Evolutionary conservation across 2,113 vertebrate species (phyloP).

Genomic region (Microcebus lehilahytsara): DNA sequence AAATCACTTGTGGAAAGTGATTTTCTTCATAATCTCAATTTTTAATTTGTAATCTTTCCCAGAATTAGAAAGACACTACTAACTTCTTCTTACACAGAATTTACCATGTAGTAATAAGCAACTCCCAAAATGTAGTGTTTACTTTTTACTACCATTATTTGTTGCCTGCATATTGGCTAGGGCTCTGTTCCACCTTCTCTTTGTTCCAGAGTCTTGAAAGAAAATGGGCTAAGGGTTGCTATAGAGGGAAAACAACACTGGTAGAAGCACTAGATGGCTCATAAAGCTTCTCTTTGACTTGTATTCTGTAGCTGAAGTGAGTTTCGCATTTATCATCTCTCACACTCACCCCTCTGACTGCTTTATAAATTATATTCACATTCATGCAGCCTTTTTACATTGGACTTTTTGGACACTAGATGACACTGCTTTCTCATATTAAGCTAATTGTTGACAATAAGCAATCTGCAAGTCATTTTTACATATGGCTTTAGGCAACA

Average conservation of each 20-base stretch:
- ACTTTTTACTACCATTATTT: not conserved
- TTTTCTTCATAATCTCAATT: conserved; percentile 4
- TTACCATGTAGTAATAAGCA: not conserved
- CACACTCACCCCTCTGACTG: not conserved
- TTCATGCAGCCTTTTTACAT: not conserved
- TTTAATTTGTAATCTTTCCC: not conserved
- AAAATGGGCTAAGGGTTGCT: not conserved
- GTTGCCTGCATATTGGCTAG: not conserved
- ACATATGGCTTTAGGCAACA: not conserved
- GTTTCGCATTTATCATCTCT: not conserved
- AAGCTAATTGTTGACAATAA: not conserved
- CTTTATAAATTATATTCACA: conserved; percentile 10
- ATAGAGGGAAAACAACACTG: not conserved
- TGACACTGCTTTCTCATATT: not conserved
- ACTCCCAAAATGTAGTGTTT: not conserved
- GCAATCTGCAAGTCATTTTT: conserved; percentile 8
- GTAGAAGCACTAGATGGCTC: not conserved
- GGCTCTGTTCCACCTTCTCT: not conserved
- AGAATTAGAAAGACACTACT: not conserved
- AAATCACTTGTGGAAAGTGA: not conserved
- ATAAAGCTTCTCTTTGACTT: not conserved
- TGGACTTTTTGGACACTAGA: not conserved
- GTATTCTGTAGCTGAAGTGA: not conserved
- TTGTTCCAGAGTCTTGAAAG: not conserved
- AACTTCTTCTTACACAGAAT: not conserved